Base-by-base conservation (phyloP, 2,888 invertebrate genomes). In the Tromatobia lineatoria region DNA sequence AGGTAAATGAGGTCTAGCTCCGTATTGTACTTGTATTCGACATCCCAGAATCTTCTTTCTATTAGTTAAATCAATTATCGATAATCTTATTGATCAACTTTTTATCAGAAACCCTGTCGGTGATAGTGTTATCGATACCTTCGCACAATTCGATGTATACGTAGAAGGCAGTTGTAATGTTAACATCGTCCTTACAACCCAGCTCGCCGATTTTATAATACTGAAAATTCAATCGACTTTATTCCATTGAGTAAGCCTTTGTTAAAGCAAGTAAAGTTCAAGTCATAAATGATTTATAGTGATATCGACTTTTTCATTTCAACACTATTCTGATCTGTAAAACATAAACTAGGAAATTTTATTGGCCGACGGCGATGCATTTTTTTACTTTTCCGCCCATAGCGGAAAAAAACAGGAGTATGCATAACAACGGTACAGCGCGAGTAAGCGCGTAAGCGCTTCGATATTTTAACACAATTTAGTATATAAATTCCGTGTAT, bases 91-190 rank as follows among this genome's bases (percentile, higher is more conserved):
- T 64, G 11, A 64, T 20, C 42, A 57, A 23, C 38, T 34, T 2
- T 61, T 61, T 61, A 47, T 61, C 15, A n/a, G n/a, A 13, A 69
- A 76, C n/a, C 23, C 15, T 4, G 29, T 57, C 0, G 0, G 61
- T 29, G 18, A 42, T 18, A 25, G 47, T 66, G 18, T 70, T 38
- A 25, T 66, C 18, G 76, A 85, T 93, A 95, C 95, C 95, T 94
- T 95, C 95, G 86, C 94, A 94, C 57, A 96, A 90, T 88, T 96
- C 95, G 64, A 94, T 92, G 87, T 95, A 95, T 2, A 95, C 94
- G 87, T 95, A 94, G 71, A 94, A 93, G 0, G 95, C 94, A 84
- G 94, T 90, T 1, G 94, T 93, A 18, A 95, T 94, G 87, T 94
- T 94, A 23, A 92, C 88, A 83, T 92, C 93, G 86, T 94, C 93